Evolutionary conservation across 1,140 invertebrate species (phyloP).

Genomic region (Brachionus asplanchnoidis): DNA sequence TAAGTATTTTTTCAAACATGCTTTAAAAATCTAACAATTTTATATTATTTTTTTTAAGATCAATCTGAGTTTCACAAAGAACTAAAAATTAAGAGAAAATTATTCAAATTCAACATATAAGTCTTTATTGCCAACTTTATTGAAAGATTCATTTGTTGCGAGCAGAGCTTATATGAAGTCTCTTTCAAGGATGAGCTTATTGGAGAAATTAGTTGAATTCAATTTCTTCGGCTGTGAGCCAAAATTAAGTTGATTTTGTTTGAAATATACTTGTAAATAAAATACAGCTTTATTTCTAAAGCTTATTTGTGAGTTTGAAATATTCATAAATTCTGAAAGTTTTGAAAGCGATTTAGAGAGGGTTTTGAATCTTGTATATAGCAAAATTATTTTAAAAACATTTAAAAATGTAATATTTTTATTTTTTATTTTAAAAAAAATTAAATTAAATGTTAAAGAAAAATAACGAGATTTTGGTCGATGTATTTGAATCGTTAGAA

Average conservation of each 20-base stretch:
- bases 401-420: neutral
- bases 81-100: neutral
- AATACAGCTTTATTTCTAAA: neutral
- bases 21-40: no score
- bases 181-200: neutral
- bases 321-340: neutral
- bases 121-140: neutral
- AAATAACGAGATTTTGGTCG: neutral
- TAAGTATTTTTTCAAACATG: no score
- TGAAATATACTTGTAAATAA: neutral
- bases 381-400: neutral
- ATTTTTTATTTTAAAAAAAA: neutral
- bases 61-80: neutral
- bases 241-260: neutral
- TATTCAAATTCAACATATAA: neutral
- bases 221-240: neutral
- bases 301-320: neutral
- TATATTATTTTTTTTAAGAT: no score
- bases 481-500: neutral
- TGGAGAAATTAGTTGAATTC: neutral
- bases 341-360: neutral
- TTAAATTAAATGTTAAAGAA: neutral
- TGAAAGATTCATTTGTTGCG: neutral
- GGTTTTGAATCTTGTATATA: neutral
- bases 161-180: neutral